Evolutionary conservation across 2,888 invertebrate genomes (phyloP), one percentile per base, ranked within the genome.

Genomic region (Chloromyia formosa): DNA sequence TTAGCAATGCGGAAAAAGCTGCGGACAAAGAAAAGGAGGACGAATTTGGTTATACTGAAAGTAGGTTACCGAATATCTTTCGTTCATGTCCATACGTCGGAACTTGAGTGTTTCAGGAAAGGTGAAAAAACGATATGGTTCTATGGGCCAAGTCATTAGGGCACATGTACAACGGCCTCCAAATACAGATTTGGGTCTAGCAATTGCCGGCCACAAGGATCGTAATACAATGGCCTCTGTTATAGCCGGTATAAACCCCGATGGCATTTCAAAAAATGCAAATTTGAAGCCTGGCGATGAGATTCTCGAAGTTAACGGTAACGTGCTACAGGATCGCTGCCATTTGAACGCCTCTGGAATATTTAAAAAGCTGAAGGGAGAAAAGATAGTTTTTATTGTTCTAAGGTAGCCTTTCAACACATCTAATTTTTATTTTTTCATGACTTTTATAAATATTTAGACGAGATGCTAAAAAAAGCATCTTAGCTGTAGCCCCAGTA

Each of bases 311-410:
- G 96, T 96, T 80, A 98, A 98, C 86, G 98, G 97, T 10, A 91
- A 93, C 76, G 95, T 97, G 16, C 87, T 99, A 66, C 93, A 95
- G 84, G 97, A 97, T 75, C 89, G 97, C 81, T 97, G 97, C 85
- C 98, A 98, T 86, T 90, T 98, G 78, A 97, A 98, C 85, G 98
- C 97, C 20, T 96, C 98, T 0, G 95, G 95, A 23, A 93, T 97
- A 83, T 98, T 99, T 85, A 97, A 97, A 86, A 93, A 94, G 68
- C 88, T 97, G 78, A 91, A 93, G 10, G 93, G 93, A 61, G 92
- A 92, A 18, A 87, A 90, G 79, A 92, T 96, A 87, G 95, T 94
- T 86, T 90, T 98, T 82, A 91, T 97, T 79, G 87, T 95, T 69
- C 86, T 94, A 80, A 92, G 96, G 95, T 95, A 87, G 87, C 42